A percentile compares a stretch with the other conserved stretches of the same genome.
Conservation (phyloP, 2,888 invertebrate genomes). For the Xylocampa areola region DNA sequence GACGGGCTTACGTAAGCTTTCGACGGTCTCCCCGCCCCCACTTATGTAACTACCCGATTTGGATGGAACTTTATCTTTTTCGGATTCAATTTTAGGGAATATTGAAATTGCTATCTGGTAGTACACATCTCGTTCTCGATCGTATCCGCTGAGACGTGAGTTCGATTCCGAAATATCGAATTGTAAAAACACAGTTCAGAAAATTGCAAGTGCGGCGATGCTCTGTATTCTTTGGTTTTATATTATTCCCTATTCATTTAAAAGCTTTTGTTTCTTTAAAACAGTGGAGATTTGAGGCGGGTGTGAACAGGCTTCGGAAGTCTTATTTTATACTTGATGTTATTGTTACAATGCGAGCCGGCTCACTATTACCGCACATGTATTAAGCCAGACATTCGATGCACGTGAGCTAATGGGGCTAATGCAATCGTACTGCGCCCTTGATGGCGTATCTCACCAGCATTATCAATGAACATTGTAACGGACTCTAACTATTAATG, state of each 20-base stretch:
- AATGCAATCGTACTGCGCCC: slow-evolving; percentile 67
- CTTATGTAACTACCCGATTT: slow-evolving; percentile 85
- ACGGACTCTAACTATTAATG: slow-evolving; percentile 32
- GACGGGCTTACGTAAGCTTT: slow-evolving; percentile 85
- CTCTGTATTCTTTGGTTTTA: slow-evolving; percentile 15
- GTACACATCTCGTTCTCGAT: slow-evolving; percentile 47
- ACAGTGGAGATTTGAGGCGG: slow-evolving; percentile 30
- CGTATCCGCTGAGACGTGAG: slow-evolving; percentile 26
- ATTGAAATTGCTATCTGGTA: slow-evolving; percentile 66
- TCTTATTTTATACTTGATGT: slow-evolving; percentile 39
- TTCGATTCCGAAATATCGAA: slow-evolving; percentile 20
- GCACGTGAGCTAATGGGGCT: slow-evolving; percentile 63
- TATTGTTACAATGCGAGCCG: slow-evolving; percentile 32
- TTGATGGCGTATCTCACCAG: slow-evolving; percentile 61
- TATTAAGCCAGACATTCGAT: slow-evolving; percentile 42
- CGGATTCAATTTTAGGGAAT: slow-evolving; percentile 70
- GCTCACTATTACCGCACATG: slow-evolving; percentile 25
- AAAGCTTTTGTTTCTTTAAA: slow-evolving; percentile 54
- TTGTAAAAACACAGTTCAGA: slow-evolving; percentile 13
- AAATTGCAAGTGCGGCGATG: slow-evolving; percentile 17
- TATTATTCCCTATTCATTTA: slow-evolving; percentile 25
- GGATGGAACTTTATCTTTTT: slow-evolving; percentile 70
- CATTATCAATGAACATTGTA: slow-evolving; percentile 67
- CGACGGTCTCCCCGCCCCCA: slow-evolving; percentile 75
- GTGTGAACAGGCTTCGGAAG: slow-evolving; percentile 44